Base-by-base conservation (phyloP, 2,113 vertebrate genomes). In the Burhinus bistriatus region DNA sequence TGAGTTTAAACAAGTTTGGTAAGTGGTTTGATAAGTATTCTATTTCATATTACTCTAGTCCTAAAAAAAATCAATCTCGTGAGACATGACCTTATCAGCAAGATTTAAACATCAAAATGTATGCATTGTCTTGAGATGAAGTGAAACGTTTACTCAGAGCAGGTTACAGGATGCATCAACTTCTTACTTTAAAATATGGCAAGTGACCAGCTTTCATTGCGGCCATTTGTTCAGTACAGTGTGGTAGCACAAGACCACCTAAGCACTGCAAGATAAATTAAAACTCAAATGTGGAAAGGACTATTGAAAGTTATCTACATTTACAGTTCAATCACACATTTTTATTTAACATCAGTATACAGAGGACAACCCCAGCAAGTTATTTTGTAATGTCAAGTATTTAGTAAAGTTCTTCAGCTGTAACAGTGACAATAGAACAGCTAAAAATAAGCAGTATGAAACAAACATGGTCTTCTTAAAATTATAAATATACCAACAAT, bases 331-430 rank as follows among this genome's bases (percentile, higher is more conserved):
- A 90, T 95, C 93, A 97, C 96, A 96, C 58, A 54, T 90, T 92
- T 97, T 98, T 97, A 98, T 97, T 98, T 96, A 95, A 93, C 52
- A 96, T 97, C 96, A 96, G 73, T 70, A 96, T 85, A 97, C 97
- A 97, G 95, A 97, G 95, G 96, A 97, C 96, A 96, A 95, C 90
- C 97, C 89, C 97, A 93, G 96, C 95, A 71, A 97, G 95, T 96
- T 72, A 93, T 96, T 97, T 92, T 89, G 75, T 96, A 94, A 94
- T 91, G 92, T 96, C 97, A 95, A 87, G 96, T 93, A 87, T 62
- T 95, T 81, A 70, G 80, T 95, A 84, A 96, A 96, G 91, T 97
- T 98, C 90, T 97, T 96, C 66, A 97, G 97, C 97, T 97, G 96
- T 93, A 96, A 96, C 96, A 95, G 97, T 93, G 97, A 97, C 96